These are phyloP conservation scores for Morus bassanus DNA, from an alignment of 2,797 vertebrate species.

Conservation along the genomic window DNA sequence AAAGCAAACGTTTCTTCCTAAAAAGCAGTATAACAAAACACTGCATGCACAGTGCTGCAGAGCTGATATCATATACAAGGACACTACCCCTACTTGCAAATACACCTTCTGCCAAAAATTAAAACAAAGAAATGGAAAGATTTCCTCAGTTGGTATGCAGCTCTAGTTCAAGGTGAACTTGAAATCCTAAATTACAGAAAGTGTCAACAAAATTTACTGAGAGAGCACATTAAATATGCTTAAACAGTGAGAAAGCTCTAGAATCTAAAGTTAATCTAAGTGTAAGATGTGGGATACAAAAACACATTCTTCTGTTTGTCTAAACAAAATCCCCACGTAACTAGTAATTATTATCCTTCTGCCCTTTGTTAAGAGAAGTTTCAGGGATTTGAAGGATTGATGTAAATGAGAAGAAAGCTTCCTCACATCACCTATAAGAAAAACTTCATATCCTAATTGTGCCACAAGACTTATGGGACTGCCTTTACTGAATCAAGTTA, in stretches of 20 bases:
- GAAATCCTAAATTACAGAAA: constrained; percentile 23
- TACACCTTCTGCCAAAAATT: neutral
- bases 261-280: neutral
- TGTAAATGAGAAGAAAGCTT: neutral
- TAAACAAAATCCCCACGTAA: neutral
- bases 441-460: neutral
- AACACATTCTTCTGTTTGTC: fast-evolving
- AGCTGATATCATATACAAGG: neutral
- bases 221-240: neutral
- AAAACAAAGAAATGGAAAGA: neutral
- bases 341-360: neutral
- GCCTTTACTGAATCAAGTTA: neutral
- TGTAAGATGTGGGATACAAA: neutral
- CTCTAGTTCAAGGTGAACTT: constrained; percentile 30
- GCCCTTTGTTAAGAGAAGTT: neutral
- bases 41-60: neutral
- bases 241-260: neutral
- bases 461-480: neutral
- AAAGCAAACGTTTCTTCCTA: neutral
- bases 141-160: neutral
- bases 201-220: constrained; percentile 1
- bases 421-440: neutral
- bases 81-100: neutral
- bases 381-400: neutral
- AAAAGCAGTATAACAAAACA: neutral